Conservation (phyloP, 2,113 vertebrate species). For the Mixornis gularis region DNA sequence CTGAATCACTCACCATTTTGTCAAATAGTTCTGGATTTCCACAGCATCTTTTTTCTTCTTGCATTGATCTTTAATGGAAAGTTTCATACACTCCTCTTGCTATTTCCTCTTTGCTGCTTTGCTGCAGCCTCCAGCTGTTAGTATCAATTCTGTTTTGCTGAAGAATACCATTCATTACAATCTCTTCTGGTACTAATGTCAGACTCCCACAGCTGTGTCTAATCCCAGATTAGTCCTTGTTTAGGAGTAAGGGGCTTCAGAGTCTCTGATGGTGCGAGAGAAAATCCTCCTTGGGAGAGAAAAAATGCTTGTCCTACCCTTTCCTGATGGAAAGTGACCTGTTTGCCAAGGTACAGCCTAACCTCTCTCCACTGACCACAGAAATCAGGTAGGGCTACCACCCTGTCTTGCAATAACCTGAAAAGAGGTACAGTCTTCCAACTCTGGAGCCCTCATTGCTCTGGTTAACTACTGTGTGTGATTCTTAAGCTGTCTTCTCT, state of each 20-base stretch:
- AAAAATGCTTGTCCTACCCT: rapidly evolving
- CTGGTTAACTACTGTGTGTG: background rate
- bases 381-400: background rate
- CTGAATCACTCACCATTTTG: background rate
- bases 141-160: background rate
- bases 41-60: background rate
- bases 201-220: background rate
- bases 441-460: rapidly evolving
- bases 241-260: background rate
- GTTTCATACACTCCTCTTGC: background rate
- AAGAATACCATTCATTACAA: background rate
- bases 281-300: background rate
- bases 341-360: background rate
- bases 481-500: background rate
- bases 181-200: background rate
- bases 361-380: rapidly evolving
- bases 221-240: background rate
- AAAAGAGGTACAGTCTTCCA: background rate
- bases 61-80: background rate
- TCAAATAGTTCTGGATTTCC: background rate
- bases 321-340: rapidly evolving
- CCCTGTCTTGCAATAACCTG: background rate
- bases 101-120: background rate
- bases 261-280: background rate
- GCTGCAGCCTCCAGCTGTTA: background rate